Evolutionary conservation across 2,797 vertebrate species (phyloP).

Genomic region (Lacerta viridis): DNA sequence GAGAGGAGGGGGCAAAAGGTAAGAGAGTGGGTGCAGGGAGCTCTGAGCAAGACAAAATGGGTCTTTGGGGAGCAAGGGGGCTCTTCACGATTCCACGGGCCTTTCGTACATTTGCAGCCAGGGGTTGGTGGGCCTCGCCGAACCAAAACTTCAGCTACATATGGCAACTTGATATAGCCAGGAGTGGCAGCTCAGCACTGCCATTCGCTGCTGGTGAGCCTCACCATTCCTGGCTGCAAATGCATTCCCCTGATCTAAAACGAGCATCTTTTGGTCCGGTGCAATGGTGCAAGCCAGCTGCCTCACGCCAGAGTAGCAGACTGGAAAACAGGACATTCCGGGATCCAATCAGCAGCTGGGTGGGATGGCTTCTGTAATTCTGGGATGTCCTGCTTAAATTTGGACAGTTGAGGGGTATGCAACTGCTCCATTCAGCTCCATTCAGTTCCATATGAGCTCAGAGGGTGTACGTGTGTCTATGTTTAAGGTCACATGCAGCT

Average conservation of each 20-base stretch:
- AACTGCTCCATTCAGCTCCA: background rate
- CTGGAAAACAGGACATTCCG: no score
- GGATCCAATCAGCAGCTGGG: no score
- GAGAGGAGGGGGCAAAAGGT: background rate
- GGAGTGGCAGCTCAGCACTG: background rate
- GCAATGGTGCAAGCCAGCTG: no score
- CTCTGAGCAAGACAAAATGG: background rate
- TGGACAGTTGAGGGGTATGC: no score
- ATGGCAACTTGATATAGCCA: background rate
- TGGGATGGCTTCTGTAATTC: no score
- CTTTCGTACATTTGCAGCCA: background rate
- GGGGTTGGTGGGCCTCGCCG: no score
- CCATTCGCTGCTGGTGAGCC: background rate
- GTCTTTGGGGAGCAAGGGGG: background rate
- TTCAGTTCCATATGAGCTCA: background rate
- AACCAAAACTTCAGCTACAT: background rate
- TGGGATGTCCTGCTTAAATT: no score
- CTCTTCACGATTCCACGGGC: background rate
- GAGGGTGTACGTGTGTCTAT: background rate
- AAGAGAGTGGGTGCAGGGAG: background rate
- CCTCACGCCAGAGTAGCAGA: no score
- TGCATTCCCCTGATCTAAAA: background rate
- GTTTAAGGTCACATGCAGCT: no score
- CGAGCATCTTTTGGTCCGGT: no score
- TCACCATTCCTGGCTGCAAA: background rate